A percentile compares a stretch with the other conserved stretches of the same genome.
Evolutionary conservation across 2,797 vertebrate genomes (phyloP).

Genomic region (Cyprinodon diabolis): DNA sequence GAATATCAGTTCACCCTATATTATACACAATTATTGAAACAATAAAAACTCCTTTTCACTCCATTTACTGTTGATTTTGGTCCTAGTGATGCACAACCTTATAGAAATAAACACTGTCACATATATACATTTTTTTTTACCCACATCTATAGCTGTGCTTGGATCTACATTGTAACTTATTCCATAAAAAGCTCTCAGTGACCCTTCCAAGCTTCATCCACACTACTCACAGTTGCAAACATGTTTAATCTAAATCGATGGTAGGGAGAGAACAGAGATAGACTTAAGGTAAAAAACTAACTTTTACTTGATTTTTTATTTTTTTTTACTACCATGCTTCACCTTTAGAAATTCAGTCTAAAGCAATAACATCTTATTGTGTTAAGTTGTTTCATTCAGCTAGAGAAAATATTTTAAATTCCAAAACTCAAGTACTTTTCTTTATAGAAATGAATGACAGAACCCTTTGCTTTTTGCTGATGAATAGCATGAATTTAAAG

Average conservation of each 20-base stretch:
- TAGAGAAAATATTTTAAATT: slow-evolving; percentile 58
- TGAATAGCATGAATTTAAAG: not conserved
- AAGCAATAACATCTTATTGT: slow-evolving; percentile 31
- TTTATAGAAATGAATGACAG: not conserved
- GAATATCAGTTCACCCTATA: no score
- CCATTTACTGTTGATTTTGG: not conserved
- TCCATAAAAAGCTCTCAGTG: no score
- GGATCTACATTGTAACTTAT: no score
- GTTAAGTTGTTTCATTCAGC: slow-evolving; percentile 37
- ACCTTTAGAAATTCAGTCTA: slow-evolving; percentile 50
- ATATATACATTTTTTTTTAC: no score
- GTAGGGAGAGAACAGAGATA: no score
- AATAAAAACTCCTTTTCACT: not conserved
- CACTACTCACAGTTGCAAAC: not conserved
- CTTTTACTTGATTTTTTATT: slow-evolving; percentile 43
- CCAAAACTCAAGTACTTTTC: slow-evolving; percentile 49
- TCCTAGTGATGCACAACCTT: not conserved
- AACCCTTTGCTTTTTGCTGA: not conserved
- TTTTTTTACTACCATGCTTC: slow-evolving; percentile 30
- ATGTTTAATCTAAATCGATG: no score
- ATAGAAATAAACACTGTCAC: not conserved
- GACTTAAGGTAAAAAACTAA: slow-evolving; percentile 33
- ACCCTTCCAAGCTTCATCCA: no score
- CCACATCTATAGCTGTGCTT: no score
- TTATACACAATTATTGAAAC: no score